phyloP scores from a whole-genome alignment of 2,888 invertebrate species.

The Thera britannica region DNA sequence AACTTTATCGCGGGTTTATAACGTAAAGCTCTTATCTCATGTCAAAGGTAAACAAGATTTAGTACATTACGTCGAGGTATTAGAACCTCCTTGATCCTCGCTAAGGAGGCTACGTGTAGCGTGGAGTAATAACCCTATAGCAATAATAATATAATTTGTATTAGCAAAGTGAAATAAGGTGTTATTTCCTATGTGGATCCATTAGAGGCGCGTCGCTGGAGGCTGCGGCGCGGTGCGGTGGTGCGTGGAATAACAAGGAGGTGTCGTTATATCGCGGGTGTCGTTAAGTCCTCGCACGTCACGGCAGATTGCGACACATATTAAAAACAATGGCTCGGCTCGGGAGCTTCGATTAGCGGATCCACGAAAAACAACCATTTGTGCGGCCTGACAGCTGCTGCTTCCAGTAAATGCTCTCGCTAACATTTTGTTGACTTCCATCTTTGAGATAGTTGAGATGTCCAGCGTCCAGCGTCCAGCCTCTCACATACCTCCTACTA shows the following conservation, averaged over 20 bases:
- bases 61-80: background rate
- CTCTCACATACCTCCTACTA: too few relatives aligned
- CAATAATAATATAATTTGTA: slow-evolving; percentile 4
- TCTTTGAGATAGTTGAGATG: too few relatives aligned
- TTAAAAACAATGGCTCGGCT: slow-evolving; percentile 51
- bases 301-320: slow-evolving; percentile 51
- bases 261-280: slow-evolving; percentile 5
- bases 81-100: background rate
- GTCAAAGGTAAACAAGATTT: background rate
- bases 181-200: slow-evolving; percentile 2
- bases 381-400: background rate
- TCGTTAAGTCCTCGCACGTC: slow-evolving; percentile 51
- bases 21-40: slow-evolving; percentile 1
- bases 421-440: too few relatives aligned
- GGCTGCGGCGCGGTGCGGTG: background rate
- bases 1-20: background rate
- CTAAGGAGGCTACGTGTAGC: background rate
- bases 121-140: background rate
- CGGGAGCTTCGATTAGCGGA: slow-evolving; percentile 17
- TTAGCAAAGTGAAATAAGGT: slow-evolving; percentile 14
- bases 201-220: slow-evolving; percentile 9
- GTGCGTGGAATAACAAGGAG: slow-evolving; percentile 18
- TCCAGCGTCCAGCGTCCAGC: too few relatives aligned
- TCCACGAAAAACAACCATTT: slow-evolving; percentile 8
- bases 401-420: background rate